Evolutionary conservation across 2,888 invertebrate species (phyloP).

Genomic region (Hypomecis punctinalis): DNA sequence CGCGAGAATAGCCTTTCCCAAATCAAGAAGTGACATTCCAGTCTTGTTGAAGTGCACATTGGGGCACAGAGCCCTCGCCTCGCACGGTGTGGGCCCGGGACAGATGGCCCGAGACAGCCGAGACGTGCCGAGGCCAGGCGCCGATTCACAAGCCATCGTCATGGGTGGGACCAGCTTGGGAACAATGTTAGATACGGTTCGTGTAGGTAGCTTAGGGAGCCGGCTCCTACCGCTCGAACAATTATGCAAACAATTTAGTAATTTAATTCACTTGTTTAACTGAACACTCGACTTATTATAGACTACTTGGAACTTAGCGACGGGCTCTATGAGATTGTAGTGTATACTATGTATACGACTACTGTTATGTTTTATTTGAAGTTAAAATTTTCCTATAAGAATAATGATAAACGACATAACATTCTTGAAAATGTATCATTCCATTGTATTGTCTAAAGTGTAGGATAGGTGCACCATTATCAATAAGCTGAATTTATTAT

Average conservation of each 20-base stretch:
- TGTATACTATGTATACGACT: constrained; percentile 40
- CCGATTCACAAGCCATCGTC: constrained; percentile 81
- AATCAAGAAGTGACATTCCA: constrained; percentile 82
- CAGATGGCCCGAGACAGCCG: constrained; percentile 1
- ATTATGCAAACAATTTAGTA: constrained; percentile 66
- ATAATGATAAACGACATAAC: constrained; percentile 70
- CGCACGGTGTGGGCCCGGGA: constrained; percentile 41
- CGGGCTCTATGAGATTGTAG: constrained; percentile 41
- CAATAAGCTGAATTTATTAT: constrained; percentile 60
- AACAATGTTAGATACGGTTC: constrained; percentile 83
- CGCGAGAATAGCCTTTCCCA: constrained; percentile 72
- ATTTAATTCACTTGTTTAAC: constrained; percentile 53
- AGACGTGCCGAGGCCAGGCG: constrained; percentile 60
- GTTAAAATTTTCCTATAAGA: constrained; percentile 48
- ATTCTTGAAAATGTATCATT: constrained; percentile 84
- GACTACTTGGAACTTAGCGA: constrained; percentile 42
- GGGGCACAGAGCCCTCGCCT: constrained; percentile 59
- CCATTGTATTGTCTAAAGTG: constrained; percentile 82
- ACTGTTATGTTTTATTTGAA: constrained; percentile 43
- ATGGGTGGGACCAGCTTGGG: constrained; percentile 85
- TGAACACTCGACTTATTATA: constrained; percentile 43
- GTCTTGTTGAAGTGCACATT: constrained; percentile 80
- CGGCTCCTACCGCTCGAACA: constrained; percentile 63
- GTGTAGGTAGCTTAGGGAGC: constrained; percentile 77
- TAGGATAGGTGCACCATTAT: constrained; percentile 79